Evolutionary conservation across 2,888 invertebrate species (phyloP), one percentile per base, ranked within the genome.

Genomic region (Sialis fuliginosa): DNA sequence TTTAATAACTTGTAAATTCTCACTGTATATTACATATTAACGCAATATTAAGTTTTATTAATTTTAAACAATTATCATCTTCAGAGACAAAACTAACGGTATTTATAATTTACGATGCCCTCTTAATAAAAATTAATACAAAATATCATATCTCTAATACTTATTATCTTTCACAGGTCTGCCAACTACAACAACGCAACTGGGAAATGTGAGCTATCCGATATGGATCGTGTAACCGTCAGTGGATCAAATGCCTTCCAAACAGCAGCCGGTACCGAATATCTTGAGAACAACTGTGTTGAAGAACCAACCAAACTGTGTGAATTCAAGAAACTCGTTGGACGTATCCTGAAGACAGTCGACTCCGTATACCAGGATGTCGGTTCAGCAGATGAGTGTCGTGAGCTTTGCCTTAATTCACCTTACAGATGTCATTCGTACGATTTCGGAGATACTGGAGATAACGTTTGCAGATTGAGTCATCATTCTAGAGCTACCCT

Each of bases 251-350:
- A 72, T 57, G 77, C 81, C 54, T 86, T 89, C 65, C 58, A 58
- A 53, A 54, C 64, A 2, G 63, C 69, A 5, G 67, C 68, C 49
- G 71, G 70, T 30, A 64, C 75, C 58, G 90, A 91, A 61, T 91
- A 89, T 67, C 74, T 91, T 68, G 90, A 91, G 65, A 91, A 90
- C 67, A 88, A 90, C 64, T 91, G 90, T 65, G 88, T 90, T 34
- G 89, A 89, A 58, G 91, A 92, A 60, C 90, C 91, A n/a, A 87
- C 87, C 44, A 90, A 89, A 64, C 71, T 92, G 52, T 92, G 92
- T 68, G 91, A 92, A 67, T 93, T 92, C 70, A 89, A 90, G 66
- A 85, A 88, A 61, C 75, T 88, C 63, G 76, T 77, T 39, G 90
- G 90, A 9, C 81, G 87, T 58, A 91, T 92, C 56, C 67, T 92